Evolutionary conservation across 2,797 vertebrate genomes (phyloP), one percentile per base, ranked within the genome.

Genomic region (Saxicola maurus): DNA sequence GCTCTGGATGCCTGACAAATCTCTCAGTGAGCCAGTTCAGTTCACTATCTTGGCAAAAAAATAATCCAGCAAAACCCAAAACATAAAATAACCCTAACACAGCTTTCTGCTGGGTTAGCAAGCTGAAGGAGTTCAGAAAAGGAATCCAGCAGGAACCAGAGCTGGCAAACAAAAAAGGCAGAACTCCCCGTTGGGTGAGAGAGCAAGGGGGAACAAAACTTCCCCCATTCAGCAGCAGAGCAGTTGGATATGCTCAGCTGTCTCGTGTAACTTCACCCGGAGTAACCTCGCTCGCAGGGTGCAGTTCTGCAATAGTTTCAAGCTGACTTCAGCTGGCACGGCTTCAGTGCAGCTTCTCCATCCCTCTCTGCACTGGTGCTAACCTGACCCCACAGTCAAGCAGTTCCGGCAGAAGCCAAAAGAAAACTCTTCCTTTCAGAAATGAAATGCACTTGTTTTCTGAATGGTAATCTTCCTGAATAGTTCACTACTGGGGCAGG

Each of bases 301-400:
- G 92, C 92, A 95, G 94, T 72, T 89, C 94, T 89, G 95, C 95
- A 93, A 95, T 94, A 95, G 91, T 94, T 95, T 93, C 73, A 81
- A 83, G 95, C 95, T 95, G 95, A 94, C 92, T 95, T 94, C 92
- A 95, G 92, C 27, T 95, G 95, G 94, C 94, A 87, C 37, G 2
- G 86, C 86, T 57, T 92, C 92, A 87, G 79, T 21, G 82, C 89
- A 89, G 94, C 92, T 87, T 92, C 91, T 62, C 87, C 82, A 76
- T 52, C 87, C 61, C 89, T 74, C 66, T 65, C 91, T 91, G 91
- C 91, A 81, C 92, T 78, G 85, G 79, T 89, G 92, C 91, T 65
- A 93, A 74, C 87, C 91, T 87, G 76, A 90, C 76, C 87, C 85
- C 53, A 31, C 43, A 51, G 62, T 24, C 1, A 1, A 83, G 67